Evolutionary conservation across 2,797 vertebrate genomes (phyloP).

Genomic region (Apogon talboti): DNA sequence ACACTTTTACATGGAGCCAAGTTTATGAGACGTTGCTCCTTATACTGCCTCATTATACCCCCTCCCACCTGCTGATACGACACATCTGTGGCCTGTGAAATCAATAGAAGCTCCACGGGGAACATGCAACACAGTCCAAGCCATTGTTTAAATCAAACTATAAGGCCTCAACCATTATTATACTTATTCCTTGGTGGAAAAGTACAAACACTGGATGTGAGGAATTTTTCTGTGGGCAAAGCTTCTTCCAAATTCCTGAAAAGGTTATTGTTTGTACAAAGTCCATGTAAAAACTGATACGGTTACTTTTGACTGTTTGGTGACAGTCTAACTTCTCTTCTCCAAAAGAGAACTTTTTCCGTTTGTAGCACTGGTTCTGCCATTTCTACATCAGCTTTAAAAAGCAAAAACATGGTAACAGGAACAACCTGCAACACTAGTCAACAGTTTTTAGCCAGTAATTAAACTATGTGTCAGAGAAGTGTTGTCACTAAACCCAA

Average conservation of each 20-base stretch:
- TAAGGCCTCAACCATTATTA: background rate
- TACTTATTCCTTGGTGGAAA: background rate
- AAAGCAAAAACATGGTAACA: background rate
- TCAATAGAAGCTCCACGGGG: conserved; percentile 12
- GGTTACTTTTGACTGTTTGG: background rate
- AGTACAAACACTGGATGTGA: background rate
- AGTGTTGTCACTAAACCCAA: conserved; percentile 4
- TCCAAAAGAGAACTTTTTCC: too few species aligned
- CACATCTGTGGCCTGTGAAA: conserved; percentile 38
- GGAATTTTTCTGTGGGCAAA: too few species aligned
- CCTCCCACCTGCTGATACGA: conserved; percentile 38
- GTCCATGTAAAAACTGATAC: background rate
- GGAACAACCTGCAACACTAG: background rate
- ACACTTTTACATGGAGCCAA: conserved; percentile 43
- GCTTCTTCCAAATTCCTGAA: too few species aligned
- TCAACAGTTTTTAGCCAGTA: background rate
- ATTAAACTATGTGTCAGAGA: conserved; percentile 9
- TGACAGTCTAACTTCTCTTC: background rate
- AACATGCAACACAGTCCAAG: conserved; percentile 1
- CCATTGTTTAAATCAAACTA: conserved; percentile 28
- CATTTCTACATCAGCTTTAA: conserved; percentile 8
- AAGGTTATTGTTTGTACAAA: conserved; percentile 1
- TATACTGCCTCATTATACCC: conserved; percentile 20
- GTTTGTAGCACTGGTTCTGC: background rate
- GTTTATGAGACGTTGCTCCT: conserved; percentile 23